phyloP scores from a whole-genome alignment of 2,888 invertebrate species.

The Mimachlamys varia region DNA sequence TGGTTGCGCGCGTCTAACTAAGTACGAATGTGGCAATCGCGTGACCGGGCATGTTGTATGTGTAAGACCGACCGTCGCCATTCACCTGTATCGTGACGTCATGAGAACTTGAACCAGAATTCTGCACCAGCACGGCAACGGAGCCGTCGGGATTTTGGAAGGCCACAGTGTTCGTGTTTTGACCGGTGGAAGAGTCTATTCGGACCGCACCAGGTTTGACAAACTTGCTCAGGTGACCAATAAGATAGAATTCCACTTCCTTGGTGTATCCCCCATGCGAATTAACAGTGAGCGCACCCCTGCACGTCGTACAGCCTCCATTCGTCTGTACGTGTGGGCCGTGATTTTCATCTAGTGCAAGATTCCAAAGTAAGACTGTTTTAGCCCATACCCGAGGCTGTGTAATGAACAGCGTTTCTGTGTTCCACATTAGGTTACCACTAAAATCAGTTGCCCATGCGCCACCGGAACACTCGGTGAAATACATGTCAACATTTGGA shows the following conservation, averaged over 20 bases:
- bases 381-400: conserved; percentile 60
- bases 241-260: conserved; percentile 61
- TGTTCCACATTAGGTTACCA: conserved; percentile 58
- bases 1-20: background rate
- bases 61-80: conserved; percentile 56
- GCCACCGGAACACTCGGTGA: conserved; percentile 63
- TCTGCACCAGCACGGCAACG: conserved; percentile 56
- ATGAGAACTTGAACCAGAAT: conserved; percentile 52
- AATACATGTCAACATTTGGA: conserved; percentile 59
- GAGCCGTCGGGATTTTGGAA: conserved; percentile 60
- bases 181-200: conserved; percentile 57
- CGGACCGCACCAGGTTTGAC: conserved; percentile 60
- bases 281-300: conserved; percentile 60
- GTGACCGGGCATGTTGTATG: conserved; percentile 56
- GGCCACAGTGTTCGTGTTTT: conserved; percentile 51
- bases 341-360: conserved; percentile 61
- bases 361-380: conserved; percentile 57
- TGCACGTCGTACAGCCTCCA: conserved; percentile 58
- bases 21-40: conserved; percentile 58
- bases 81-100: conserved; percentile 47
- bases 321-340: conserved; percentile 59
- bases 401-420: conserved; percentile 59
- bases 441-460: conserved; percentile 58
- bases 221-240: conserved; percentile 61
- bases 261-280: conserved; percentile 47